Conservation (phyloP, 2,113 vertebrate species). For the Okapia johnstoni region DNA sequence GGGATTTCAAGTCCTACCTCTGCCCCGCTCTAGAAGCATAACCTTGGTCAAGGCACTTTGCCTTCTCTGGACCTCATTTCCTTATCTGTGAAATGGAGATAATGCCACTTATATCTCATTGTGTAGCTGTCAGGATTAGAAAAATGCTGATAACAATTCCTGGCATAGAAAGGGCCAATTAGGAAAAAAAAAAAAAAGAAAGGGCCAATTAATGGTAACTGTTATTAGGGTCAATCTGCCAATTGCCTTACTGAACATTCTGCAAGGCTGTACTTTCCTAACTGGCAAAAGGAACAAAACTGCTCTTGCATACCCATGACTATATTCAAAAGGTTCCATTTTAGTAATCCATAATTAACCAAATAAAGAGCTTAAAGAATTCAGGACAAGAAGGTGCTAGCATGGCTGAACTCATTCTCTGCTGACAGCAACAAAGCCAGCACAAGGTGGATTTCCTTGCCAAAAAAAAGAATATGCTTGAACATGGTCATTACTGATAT, state of each 20-base stretch:
- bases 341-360: conserved; percentile 67
- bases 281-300: conserved; percentile 37
- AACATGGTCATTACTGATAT: conserved; percentile 47
- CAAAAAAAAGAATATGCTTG: conserved; percentile 32
- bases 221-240: conserved; percentile 39
- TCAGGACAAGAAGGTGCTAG: conserved; percentile 58
- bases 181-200: neutral
- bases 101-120: conserved; percentile 8
- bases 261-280: conserved; percentile 48
- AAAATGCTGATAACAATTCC: conserved; percentile 17
- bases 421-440: conserved; percentile 49
- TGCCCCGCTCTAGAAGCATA: neutral
- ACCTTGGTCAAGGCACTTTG: conserved; percentile 10
- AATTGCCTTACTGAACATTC: conserved; percentile 27
- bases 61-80: neutral
- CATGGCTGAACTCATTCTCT: conserved; percentile 59
- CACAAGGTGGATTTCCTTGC: neutral
- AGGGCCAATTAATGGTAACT: conserved; percentile 19
- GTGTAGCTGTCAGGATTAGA: neutral
- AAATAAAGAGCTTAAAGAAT: conserved; percentile 66
- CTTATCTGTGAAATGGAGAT: conserved; percentile 24
- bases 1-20: neutral
- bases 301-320: conserved; percentile 46
- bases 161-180: conserved; percentile 35
- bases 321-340: conserved; percentile 35